Evolutionary conservation across 37 sponge, comb jelly and placozoan species (phyloP), one percentile per base, ranked within the genome.

Genomic region (Ephydatia muelleri): DNA sequence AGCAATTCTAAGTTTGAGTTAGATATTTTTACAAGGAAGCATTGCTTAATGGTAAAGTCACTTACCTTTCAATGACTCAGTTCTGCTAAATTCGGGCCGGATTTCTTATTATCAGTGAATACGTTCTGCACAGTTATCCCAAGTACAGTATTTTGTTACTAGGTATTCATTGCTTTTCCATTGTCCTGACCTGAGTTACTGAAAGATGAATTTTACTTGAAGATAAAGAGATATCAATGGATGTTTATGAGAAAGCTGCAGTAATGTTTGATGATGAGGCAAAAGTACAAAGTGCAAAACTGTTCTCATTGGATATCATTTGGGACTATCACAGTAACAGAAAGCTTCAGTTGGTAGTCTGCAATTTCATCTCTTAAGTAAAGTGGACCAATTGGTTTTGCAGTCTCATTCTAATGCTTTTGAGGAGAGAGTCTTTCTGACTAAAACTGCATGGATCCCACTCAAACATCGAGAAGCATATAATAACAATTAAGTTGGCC

Each of bases 341-440:
- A 70, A 40, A 32, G 73, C 74, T 79, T 34, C 85, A 35, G 85
- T 72, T 80, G 38, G 73, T 5, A 23, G 67, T 35, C 36, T 87
- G 43, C 27, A 84, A 27, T 88, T 88, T 79, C 34, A 71, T 4
- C 72, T 65, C 2, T 68, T 88, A 23, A n/a, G 74, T 30, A 66
- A 64, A 5, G 76, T 88, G 28, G 88, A 82, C 28, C 75, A 77
- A 83, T 67, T 82, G 65, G 64, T 76, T 48, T 49, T 88, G 14
- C 49, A 82, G 31, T 72, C 88, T 35, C 82, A 88, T 88, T 88
- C 83, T 2, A 88, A 82, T 82, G 83, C 88, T 21, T 74, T 77
- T 34, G 83, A 87, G 38, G 87, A 88, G 72, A 38, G 78, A 35
- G 57, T 84, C 89, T 23, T 78, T 78, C 38, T 14, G 84, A 28